Conservation (phyloP, 2,888 invertebrate species). For the Koerneria pararmatus region DNA sequence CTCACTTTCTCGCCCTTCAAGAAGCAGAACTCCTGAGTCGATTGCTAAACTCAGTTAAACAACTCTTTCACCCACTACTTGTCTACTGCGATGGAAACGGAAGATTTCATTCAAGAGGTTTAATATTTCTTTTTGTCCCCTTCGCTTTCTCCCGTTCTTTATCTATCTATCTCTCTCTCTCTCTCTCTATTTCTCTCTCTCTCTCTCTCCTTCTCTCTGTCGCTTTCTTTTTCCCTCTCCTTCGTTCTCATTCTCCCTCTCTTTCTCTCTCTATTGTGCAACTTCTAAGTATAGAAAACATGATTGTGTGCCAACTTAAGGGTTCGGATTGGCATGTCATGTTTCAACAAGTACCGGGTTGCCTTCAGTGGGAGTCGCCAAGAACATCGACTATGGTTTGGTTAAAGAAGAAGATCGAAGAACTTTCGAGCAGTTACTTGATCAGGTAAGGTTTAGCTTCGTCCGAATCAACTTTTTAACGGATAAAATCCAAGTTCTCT, state of each 20-base stretch:
- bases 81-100: constrained; percentile 65
- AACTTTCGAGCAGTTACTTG: too few relatives aligned
- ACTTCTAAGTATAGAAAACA: not conserved
- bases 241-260: too few relatives aligned
- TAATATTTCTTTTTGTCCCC: constrained; percentile 1
- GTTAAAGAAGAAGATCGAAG: constrained; percentile 24
- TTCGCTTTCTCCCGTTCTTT: too few relatives aligned
- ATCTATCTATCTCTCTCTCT: too few relatives aligned
- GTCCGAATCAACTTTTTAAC: too few relatives aligned
- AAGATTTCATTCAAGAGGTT: constrained; percentile 61
- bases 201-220: too few relatives aligned
- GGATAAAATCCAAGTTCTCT: too few relatives aligned
- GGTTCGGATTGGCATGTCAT: constrained; percentile 64
- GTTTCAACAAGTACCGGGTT: constrained; percentile 61
- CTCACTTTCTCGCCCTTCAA: constrained; percentile 18
- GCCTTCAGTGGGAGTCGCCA: constrained; percentile 63
- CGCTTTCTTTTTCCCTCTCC: too few relatives aligned
- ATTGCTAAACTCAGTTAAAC: too few relatives aligned
- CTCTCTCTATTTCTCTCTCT: too few relatives aligned
- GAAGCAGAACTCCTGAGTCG: constrained; percentile 12
- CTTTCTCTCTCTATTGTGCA: not conserved
- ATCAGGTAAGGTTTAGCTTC: too few relatives aligned
- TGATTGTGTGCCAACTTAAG: constrained; percentile 42
- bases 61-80: constrained; percentile 61
- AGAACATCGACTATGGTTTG: constrained; percentile 61